A percentile compares a stretch with the other conserved stretches of the same genome.
Evolutionary conservation across 1,140 invertebrate genomes (phyloP).

Genomic region (Tenebrio molitor): DNA sequence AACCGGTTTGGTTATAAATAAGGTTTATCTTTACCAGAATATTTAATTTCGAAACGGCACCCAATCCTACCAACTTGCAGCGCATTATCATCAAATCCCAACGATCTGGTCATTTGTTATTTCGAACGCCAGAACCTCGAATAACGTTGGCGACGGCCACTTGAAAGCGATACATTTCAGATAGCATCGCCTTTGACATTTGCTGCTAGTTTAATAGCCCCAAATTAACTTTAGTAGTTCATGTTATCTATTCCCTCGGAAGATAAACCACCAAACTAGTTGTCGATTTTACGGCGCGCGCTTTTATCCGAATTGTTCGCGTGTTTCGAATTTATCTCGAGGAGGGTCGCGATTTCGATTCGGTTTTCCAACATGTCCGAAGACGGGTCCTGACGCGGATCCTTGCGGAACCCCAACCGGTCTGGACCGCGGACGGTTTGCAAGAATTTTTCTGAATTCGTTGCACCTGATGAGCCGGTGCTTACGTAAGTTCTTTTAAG

Average conservation of each 20-base stretch:
- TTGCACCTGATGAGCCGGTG: too few relatives aligned
- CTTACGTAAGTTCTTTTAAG: too few relatives aligned
- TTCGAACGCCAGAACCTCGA: conserved; percentile 52
- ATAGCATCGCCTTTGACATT: conserved; percentile 61
- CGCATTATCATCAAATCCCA: conserved; percentile 62
- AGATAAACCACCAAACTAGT: conserved; percentile 2
- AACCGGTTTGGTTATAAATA: conserved; percentile 57
- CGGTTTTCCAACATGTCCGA: too few relatives aligned
- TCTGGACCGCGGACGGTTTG: too few relatives aligned
- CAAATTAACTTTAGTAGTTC: conserved; percentile 63
- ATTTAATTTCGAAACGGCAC: conserved; percentile 62
- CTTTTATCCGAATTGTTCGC: conserved; percentile 31
- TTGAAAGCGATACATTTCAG: conserved; percentile 61
- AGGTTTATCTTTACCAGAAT: conserved; percentile 60
- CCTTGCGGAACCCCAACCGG: too few relatives aligned
- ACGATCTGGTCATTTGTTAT: conserved; percentile 62
- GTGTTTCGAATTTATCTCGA: conserved; percentile 42
- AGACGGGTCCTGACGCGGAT: too few relatives aligned
- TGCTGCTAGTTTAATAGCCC: conserved; percentile 62
- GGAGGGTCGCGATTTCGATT: neutral
- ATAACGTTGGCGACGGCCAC: conserved; percentile 48
- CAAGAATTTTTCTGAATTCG: too few relatives aligned
- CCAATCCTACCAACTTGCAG: conserved; percentile 56
- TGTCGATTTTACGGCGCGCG: conserved; percentile 14
- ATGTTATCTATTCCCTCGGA: conserved; percentile 53